These are phyloP conservation scores for Palaemon carinicauda DNA, from an alignment of 1,140 invertebrate species.

Conservation along the genomic window DNA sequence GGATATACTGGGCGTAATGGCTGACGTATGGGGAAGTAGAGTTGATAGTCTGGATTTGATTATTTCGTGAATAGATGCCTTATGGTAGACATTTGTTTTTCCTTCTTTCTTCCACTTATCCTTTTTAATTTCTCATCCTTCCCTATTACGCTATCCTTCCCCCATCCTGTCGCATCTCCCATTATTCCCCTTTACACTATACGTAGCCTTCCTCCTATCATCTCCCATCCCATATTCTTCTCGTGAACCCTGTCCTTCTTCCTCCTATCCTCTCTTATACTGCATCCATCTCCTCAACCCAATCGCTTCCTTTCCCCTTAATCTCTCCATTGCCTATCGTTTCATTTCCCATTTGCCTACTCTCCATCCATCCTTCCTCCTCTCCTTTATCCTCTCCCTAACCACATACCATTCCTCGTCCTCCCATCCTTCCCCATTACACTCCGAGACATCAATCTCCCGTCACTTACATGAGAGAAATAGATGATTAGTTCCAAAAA, in stretches of 20 bases:
- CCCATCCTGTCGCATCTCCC: background rate
- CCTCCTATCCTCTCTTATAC: too few relatives aligned
- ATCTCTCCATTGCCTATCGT: too few relatives aligned
- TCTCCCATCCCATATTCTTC: too few relatives aligned
- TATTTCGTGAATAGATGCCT: background rate
- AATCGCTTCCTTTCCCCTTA: too few relatives aligned
- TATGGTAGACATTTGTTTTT: background rate
- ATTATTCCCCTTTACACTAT: background rate
- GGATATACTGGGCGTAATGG: background rate
- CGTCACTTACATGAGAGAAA: too few relatives aligned
- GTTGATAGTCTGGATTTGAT: background rate
- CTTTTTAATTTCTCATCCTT: background rate
- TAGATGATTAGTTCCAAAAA: too few relatives aligned
- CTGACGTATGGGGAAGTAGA: background rate
- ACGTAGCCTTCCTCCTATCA: too few relatives aligned
- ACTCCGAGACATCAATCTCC: too few relatives aligned
- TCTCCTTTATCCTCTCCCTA: background rate
- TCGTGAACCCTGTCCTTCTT: too few relatives aligned
- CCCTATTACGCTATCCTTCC: background rate
- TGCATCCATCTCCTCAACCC: too few relatives aligned
- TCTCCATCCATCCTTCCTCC: background rate
- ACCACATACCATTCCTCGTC: background rate
- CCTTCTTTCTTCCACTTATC: background rate
- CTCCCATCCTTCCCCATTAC: background rate
- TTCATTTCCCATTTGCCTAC: too few relatives aligned